Base-by-base conservation (phyloP, 1,140 invertebrate species). In the Hylyphantes graminicola region DNA sequence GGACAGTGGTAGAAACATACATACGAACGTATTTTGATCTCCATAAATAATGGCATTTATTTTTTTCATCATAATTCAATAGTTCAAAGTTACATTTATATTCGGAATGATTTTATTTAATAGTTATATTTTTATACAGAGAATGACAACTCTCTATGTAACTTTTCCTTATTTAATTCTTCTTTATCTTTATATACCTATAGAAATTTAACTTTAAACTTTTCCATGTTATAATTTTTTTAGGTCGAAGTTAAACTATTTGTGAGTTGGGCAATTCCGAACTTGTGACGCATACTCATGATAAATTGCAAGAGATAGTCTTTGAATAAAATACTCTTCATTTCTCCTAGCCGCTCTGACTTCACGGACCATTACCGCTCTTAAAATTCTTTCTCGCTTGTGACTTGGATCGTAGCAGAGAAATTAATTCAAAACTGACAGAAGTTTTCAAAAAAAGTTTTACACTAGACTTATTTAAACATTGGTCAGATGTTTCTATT, bases 331-430 rank as follows among this genome's bases (percentile, higher is more conserved):
- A 11, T 50, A 10, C 64, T 19, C 74, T 76, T 63, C 74, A 51
- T 76, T 17, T 19, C 64, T 50, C 50, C 21, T 76, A 11, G 51
- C 51, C 50, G 2, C 19, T 7, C 8, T 17, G 50, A 13, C 19
- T 78, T 78, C 63, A 78, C 67, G 76, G 76, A 78, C 67, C 76
- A 78, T 78, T 78, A 78, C 61, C 76, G 54, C 3, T 15, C 12
- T 35, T 74, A 13, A 57, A 13, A 59, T 57, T 57, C 54, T 35
- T 19, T 35, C 54, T 74, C 13, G 1, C 17, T 74, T 21, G 17
- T 70, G 68, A 53, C 15, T 54, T 70, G 54, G 68, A 53, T 54
- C n/a, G n/a, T 53, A 13, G n/a, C 50, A 10, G 19, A 53, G 35
- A 35, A 70, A 70, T 53, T 68, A 70, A 70, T 19, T 54, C 68